Evolutionary conservation across 2,113 vertebrate species (phyloP), one percentile per base, ranked within the genome.

Genomic region (Bubo scandiacus): DNA sequence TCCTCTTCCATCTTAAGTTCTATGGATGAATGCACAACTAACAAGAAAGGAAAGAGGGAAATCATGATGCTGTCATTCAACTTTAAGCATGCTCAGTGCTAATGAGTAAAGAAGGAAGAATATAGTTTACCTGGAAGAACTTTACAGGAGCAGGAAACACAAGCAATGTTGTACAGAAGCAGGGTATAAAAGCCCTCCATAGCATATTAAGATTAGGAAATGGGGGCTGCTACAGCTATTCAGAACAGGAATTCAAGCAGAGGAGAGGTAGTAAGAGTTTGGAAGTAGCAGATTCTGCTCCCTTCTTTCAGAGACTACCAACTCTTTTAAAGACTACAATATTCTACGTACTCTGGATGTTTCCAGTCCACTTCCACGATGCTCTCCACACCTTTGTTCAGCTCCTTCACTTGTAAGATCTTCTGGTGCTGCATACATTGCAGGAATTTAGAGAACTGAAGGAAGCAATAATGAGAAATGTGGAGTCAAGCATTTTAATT

Each of bases 351-450:
- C 99, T 98, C 98, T 26, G 96, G 97, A 92, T 99, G 99, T 86
- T 97, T 99, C 99, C 99, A 99, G 98, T 99, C 98, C 94, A 99
- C 99, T 36, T 98, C 98, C 94, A 99, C 98, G 26, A 99, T 98
- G 98, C 99, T 99, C 94, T 99, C 99, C 89, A 99, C 99, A 18
- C 99, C 99, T 98, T 98, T 99, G 95, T 81, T 99, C 97, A 99
- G 98, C 96, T 99, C 99, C 97, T 99, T 99, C 90, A 99, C 98
- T 68, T 98, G 98, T 34, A 99, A 58, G 45, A 99, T 96, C 94
- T 98, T 97, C 90, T 98, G 98, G 70, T 99, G 98, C 97, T 99
- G 98, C 98, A 99, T 99, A 55, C 96, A 96, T 73, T 99, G 99
- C 80, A 99, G 98, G 94, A 99, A 99, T 97, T 98, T 99, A 27